Conservation (phyloP, 2,113 vertebrate genomes). For the Protobothrops mucrosquamatus region DNA sequence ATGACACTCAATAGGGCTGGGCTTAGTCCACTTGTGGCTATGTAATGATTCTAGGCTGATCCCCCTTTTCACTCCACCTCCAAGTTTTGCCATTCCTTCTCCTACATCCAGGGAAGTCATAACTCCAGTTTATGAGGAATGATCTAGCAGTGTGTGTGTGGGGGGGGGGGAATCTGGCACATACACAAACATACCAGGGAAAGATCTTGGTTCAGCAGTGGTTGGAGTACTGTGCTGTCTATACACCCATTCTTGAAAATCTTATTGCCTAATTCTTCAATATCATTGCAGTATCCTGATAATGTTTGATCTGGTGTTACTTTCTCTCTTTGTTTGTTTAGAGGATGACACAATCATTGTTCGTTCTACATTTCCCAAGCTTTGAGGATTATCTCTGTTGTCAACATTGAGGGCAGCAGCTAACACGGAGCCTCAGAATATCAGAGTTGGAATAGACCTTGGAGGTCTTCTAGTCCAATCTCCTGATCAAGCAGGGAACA, state of each 20-base stretch:
- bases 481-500: no score
- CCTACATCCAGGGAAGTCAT: not conserved
- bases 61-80: no score
- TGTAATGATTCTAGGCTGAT: no score
- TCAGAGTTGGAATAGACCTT: no score
- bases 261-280: not conserved
- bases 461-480: not conserved
- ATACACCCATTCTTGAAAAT: not conserved
- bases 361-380: not conserved
- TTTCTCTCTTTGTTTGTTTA: not conserved
- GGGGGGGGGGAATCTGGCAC: not conserved
- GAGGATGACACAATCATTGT: not conserved
- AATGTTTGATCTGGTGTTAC: not conserved
- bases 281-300: not conserved
- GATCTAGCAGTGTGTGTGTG: no score
- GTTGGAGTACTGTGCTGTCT: no score
- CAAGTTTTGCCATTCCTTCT: no score
- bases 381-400: not conserved
- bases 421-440: not conserved
- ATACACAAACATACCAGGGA: not conserved
- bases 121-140: not conserved
- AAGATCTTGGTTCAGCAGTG: not conserved
- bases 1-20: no score
- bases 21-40: no score
- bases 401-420: not conserved